Percentiles rank a stretch among this genome's conserved stretches.
Evolutionary conservation across 2,113 vertebrate genomes (phyloP).

Genomic region (Colistium nudipinnis): DNA sequence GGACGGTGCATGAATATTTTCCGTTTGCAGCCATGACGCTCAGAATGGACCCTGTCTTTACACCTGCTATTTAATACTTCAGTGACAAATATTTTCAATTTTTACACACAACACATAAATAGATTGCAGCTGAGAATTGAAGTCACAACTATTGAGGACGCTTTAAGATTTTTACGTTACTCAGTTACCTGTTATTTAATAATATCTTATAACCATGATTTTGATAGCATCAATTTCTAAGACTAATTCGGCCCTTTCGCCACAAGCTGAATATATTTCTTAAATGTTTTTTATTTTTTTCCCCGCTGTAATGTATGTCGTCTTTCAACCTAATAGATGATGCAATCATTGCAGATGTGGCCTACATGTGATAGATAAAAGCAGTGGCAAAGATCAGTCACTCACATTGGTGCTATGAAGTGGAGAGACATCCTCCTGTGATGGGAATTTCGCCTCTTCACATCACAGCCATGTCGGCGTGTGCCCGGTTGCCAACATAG

Average conservation of each 20-base stretch:
- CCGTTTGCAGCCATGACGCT: constrained; percentile 54
- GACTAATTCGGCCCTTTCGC: constrained; percentile 38
- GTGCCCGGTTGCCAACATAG: constrained; percentile 19
- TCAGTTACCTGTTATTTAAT: constrained; percentile 22
- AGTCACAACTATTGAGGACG: not conserved
- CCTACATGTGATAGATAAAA: constrained; percentile 22
- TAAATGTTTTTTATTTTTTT: constrained; percentile 31
- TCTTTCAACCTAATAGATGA: constrained; percentile 49
- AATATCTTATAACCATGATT: constrained; percentile 19
- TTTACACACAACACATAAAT: not conserved
- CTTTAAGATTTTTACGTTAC: not conserved
- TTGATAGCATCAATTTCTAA: constrained; percentile 33
- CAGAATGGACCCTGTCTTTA: constrained; percentile 56
- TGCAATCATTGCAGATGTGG: constrained; percentile 45
- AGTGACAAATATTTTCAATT: constrained; percentile 9
- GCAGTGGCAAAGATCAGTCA: constrained; percentile 40
- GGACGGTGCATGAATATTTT: constrained; percentile 42
- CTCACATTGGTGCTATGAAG: constrained; percentile 27
- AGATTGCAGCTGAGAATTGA: not conserved
- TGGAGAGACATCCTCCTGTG: constrained; percentile 26
- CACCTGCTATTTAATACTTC: constrained; percentile 25
- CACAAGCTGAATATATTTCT: constrained; percentile 30
- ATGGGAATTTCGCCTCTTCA: constrained; percentile 43
- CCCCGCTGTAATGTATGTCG: constrained; percentile 27
- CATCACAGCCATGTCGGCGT: constrained; percentile 42